Conservation (phyloP, 2,113 vertebrate species). For the Hemichromis elongatus region DNA sequence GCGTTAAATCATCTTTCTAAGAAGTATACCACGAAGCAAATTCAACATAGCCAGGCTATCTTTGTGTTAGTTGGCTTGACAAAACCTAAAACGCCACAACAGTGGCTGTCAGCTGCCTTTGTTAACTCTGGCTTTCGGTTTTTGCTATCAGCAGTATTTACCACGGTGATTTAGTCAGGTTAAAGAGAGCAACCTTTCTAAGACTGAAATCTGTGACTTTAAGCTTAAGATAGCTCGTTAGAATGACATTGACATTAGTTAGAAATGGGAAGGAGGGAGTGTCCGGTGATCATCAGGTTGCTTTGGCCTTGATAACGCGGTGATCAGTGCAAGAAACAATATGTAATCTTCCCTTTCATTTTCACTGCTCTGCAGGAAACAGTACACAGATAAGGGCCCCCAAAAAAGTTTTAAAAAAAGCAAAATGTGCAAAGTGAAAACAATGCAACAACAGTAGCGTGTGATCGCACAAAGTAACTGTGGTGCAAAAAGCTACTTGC, state of each 20-base stretch:
- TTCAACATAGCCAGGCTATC: not conserved
- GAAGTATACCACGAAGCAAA: not conserved
- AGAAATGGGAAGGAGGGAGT: not conserved
- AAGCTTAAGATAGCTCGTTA: not conserved
- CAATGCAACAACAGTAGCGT: not conserved
- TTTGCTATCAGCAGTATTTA: not conserved
- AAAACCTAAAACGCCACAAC: not conserved
- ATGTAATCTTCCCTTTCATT: constrained; percentile 36
- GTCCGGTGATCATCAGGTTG: not conserved
- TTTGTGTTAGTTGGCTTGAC: not conserved
- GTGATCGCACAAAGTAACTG: constrained; percentile 11
- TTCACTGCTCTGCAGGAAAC: constrained; percentile 33
- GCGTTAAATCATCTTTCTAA: not conserved
- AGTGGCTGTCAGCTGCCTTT: not conserved
- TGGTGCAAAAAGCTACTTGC: constrained; percentile 20
- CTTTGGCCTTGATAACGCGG: constrained; percentile 34
- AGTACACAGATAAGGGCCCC: not conserved
- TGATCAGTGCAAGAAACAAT: not conserved
- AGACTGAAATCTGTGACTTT: not conserved
- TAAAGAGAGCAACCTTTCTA: not conserved
- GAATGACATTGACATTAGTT: no score
- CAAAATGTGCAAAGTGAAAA: constrained; percentile 42
- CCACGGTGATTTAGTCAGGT: not conserved
- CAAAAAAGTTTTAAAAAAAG: not conserved
- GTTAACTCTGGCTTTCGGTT: not conserved